Conservation (phyloP, 2,797 vertebrate species). For the Phylloscopus collybita region DNA sequence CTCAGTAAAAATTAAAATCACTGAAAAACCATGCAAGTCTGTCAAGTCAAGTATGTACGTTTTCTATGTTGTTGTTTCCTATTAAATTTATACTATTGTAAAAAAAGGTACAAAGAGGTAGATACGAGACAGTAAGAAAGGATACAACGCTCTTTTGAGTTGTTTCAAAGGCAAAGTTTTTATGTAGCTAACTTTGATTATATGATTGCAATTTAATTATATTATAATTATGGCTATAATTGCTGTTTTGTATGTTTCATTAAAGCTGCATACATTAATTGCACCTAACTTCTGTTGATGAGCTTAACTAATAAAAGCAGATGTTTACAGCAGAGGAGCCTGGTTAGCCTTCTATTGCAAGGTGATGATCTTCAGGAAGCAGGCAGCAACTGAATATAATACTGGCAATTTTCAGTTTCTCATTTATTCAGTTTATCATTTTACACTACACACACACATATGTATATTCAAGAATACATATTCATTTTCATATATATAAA, state of each 20-base stretch:
- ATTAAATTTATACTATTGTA: neutral
- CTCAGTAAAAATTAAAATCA: neutral
- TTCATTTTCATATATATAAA: neutral
- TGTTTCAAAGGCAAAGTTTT: conserved; percentile 67
- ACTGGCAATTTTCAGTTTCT: neutral
- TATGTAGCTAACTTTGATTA: conserved; percentile 61
- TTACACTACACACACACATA: neutral
- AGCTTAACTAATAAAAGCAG: conserved; percentile 69
- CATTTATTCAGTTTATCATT: neutral
- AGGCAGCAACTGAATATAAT: neutral
- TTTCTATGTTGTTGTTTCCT: neutral
- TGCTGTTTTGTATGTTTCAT: conserved; percentile 70
- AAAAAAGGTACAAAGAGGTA: neutral
- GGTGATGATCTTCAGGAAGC: conserved; percentile 46
- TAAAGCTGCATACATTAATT: conserved; percentile 71
- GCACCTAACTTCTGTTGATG: conserved; percentile 62
- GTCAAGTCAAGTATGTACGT: neutral
- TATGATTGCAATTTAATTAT: conserved; percentile 69
- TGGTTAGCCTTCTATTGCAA: conserved; percentile 43
- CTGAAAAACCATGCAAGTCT: neutral
- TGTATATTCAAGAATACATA: neutral
- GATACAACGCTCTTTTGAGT: neutral
- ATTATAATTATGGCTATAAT: conserved; percentile 64
- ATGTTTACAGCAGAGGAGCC: conserved; percentile 54
- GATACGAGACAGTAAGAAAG: neutral